Evolutionary conservation across 2,113 vertebrate genomes (phyloP), one percentile per base, ranked within the genome.

Genomic region (Esox niger): DNA sequence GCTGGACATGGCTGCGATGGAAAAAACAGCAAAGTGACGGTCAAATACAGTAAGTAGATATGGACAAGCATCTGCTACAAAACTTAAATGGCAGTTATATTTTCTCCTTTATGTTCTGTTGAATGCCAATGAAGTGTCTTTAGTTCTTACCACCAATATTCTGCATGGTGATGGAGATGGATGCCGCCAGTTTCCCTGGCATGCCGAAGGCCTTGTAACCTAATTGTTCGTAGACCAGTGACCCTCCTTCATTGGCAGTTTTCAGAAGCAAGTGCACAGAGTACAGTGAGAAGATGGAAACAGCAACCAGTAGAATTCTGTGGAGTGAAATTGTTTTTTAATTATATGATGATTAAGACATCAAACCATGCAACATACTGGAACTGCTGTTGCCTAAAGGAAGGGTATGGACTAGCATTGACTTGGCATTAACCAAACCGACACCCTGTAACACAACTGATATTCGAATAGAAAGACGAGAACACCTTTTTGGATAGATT

Each of bases 241-340:
- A 95, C 2, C 96, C 96, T 96, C 96, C 97, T 98, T 98, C 95
- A 54, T 96, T 98, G 74, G 97, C 95, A 5, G 96, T 99, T 87
- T 99, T 99, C 71, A 99, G 84, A 80, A 99, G 94, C 80, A 99
- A 91, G 84, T 99, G 97, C 76, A 99, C 96, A 62, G 97, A 99
- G 88, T 99, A 99, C 33, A 98, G 84, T 21, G 97, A 99, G 88
- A 98, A 93, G 79, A 98, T 87, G 57, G 94, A 93, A 23, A 99
- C 96, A 30, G 94, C 81, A 1, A 88, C 71, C 52, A 99, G 90
- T 46, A 99, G 95, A 78, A 98, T 94, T 87, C 97, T 98, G 79
- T 5, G 72, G 72, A 80, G 35, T 74, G 20, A 74, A 71, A 46
- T n/a, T n/a, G n/a, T n/a, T n/a, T n/a, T n/a, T n/a, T n/a, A 10